phyloP scores from a whole-genome alignment of 2,113 vertebrate genomes.

The Oncorhynchus nerka region DNA sequence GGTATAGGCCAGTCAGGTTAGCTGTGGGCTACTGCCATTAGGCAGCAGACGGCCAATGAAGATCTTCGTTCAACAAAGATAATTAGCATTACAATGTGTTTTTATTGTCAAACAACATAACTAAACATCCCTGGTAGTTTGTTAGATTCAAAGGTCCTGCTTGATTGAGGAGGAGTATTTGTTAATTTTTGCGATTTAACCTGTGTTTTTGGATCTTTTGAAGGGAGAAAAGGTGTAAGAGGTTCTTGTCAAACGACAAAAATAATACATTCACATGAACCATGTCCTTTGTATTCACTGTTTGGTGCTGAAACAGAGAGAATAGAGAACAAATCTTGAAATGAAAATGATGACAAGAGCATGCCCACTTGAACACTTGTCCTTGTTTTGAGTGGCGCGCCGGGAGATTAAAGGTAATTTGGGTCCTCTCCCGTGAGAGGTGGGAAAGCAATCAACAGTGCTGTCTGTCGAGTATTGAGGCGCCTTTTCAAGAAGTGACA shows the following conservation, averaged over 20 bases:
- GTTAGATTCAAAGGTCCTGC: slow-evolving; percentile 44
- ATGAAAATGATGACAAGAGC: slow-evolving; percentile 22
- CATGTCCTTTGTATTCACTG: slow-evolving; percentile 18
- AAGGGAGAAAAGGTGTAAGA: not conserved
- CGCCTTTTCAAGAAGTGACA: slow-evolving; percentile 18
- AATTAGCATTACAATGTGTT: not conserved
- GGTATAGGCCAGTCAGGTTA: slow-evolving; percentile 2
- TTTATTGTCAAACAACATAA: slow-evolving; percentile 23
- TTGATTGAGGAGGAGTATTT: slow-evolving; percentile 50
- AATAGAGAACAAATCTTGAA: slow-evolving; percentile 10
- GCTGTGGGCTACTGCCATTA: slow-evolving; percentile 1
- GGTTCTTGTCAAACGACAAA: not conserved
- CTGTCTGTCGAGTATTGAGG: slow-evolving; percentile 32
- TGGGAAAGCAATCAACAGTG: slow-evolving; percentile 28
- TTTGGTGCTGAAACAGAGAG: slow-evolving; percentile 27
- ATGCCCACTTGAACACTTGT: slow-evolving; percentile 7
- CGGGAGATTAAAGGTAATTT: slow-evolving; percentile 38
- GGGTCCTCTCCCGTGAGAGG: slow-evolving; percentile 30
- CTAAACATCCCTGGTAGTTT: slow-evolving; percentile 38
- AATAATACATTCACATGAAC: too few species aligned
- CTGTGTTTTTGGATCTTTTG: slow-evolving; percentile 43
- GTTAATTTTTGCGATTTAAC: slow-evolving; percentile 50
- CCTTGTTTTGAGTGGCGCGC: slow-evolving; percentile 30
- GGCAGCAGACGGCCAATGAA: slow-evolving; percentile 28
- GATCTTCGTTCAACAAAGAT: slow-evolving; percentile 34